Evolutionary conservation across 2,113 vertebrate genomes (phyloP).

Genomic region (Sinocyclocheilus rhinocerous): DNA sequence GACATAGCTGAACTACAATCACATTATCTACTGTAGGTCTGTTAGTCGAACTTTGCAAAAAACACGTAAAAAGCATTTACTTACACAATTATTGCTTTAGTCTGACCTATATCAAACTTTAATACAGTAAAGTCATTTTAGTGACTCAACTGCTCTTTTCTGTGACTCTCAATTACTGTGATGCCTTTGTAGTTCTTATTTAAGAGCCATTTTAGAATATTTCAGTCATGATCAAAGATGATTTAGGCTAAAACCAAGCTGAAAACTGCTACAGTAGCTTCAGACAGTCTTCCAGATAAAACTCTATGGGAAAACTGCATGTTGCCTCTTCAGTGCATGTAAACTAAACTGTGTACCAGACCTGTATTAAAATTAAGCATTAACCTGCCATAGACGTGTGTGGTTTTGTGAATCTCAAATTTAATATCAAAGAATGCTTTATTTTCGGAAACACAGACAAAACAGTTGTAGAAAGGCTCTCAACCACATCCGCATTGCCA

Average conservation of each 20-base stretch:
- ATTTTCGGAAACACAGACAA: background rate
- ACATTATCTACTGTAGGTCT: background rate
- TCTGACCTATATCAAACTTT: background rate
- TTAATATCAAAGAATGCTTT: background rate
- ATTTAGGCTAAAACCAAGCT: background rate
- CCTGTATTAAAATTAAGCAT: background rate
- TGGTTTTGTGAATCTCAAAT: background rate
- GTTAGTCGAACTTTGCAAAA: background rate
- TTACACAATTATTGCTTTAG: background rate
- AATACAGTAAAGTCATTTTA: background rate
- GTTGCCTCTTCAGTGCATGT: conserved; percentile 35
- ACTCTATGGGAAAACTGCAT: conserved; percentile 26
- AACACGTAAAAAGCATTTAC: too few relatives aligned
- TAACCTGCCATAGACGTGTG: background rate
- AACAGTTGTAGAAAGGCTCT: background rate
- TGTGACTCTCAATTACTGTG: background rate
- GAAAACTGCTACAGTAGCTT: background rate
- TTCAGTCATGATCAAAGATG: background rate
- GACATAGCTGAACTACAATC: background rate
- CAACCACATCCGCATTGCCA: background rate
- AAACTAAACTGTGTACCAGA: background rate
- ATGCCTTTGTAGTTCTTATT: background rate
- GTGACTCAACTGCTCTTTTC: background rate
- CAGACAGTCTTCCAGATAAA: background rate
- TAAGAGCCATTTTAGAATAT: background rate